These are phyloP conservation scores for Molossus alvarezi DNA, from an alignment of 2,797 vertebrate genomes.

Conservation along the genomic window DNA sequence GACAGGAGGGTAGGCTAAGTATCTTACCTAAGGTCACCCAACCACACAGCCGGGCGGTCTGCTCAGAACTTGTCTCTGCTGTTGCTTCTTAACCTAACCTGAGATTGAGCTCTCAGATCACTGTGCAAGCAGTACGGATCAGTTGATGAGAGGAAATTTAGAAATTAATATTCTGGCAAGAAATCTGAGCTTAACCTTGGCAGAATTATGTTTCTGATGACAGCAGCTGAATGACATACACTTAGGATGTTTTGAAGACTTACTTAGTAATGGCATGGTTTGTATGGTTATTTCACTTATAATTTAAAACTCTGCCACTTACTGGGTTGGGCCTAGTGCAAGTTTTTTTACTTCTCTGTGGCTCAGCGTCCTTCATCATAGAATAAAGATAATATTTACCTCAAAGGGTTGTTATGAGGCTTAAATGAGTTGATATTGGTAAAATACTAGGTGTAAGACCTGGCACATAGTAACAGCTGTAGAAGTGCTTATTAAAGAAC, in stretches of 20 bases:
- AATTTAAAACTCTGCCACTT: background rate
- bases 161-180: constrained; percentile 32
- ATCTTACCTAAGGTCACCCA: background rate
- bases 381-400: background rate
- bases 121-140: background rate
- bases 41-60: background rate
- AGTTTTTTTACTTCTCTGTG: background rate
- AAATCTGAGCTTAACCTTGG: background rate
- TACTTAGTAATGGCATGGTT: background rate
- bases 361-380: background rate
- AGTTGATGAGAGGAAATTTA: constrained; percentile 10
- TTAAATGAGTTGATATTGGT: background rate
- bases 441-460: background rate
- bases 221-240: background rate
- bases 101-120: background rate
- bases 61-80: background rate
- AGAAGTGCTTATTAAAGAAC: background rate
- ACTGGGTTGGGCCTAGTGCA: background rate
- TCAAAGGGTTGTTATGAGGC: too few relatives aligned
- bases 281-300: background rate
- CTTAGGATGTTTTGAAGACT: background rate
- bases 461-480: background rate
- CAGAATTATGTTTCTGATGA: background rate
- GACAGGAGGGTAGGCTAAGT: background rate
- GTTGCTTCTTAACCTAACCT: background rate